Percentiles rank a stretch among this genome's conserved stretches.
phyloP scores from a whole-genome alignment of 2,113 vertebrate species.

The Centropus bengalensis region DNA sequence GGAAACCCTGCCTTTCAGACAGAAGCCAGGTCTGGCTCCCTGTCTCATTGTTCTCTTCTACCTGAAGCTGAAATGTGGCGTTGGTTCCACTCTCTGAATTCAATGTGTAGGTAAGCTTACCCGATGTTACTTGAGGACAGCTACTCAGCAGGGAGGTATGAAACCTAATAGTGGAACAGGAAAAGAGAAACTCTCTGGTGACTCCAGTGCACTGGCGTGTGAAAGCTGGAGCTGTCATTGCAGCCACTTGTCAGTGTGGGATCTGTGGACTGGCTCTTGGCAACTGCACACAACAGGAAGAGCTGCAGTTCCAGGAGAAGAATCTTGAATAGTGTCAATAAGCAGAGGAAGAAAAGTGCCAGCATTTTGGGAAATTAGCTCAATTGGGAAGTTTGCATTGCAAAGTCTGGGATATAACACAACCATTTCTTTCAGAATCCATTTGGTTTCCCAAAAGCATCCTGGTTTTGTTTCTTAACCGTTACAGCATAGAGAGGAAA shows the following conservation, averaged over 20 bases:
- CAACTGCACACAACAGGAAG: background rate
- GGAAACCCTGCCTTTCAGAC: background rate
- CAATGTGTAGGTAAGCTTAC: slow-evolving; percentile 74
- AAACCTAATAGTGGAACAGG: slow-evolving; percentile 73
- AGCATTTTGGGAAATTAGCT: background rate
- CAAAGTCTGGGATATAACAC: background rate
- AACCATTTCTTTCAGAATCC: background rate
- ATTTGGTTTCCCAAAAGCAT: background rate
- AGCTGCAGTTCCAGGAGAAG: background rate
- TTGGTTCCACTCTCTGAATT: slow-evolving; percentile 69
- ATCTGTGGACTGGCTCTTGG: slow-evolving; percentile 1
- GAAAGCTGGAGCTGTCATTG: slow-evolving; percentile 75
- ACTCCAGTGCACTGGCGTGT: slow-evolving; percentile 54
- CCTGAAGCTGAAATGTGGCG: slow-evolving; percentile 48
- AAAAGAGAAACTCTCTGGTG: slow-evolving; percentile 74
- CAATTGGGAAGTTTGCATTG: background rate
- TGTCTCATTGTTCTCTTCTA: slow-evolving; percentile 28
- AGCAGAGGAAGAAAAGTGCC: background rate
- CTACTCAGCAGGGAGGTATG: slow-evolving; percentile 75
- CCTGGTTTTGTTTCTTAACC: background rate
- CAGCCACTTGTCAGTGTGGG: background rate
- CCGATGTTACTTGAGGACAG: slow-evolving; percentile 65
- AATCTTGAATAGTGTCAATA: background rate
- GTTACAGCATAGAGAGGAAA: background rate
- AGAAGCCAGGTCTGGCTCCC: slow-evolving; percentile 9